Evolutionary conservation across 2,113 vertebrate genomes (phyloP), one percentile per base, ranked within the genome.

Genomic region (Amphiprion ocellaris): DNA sequence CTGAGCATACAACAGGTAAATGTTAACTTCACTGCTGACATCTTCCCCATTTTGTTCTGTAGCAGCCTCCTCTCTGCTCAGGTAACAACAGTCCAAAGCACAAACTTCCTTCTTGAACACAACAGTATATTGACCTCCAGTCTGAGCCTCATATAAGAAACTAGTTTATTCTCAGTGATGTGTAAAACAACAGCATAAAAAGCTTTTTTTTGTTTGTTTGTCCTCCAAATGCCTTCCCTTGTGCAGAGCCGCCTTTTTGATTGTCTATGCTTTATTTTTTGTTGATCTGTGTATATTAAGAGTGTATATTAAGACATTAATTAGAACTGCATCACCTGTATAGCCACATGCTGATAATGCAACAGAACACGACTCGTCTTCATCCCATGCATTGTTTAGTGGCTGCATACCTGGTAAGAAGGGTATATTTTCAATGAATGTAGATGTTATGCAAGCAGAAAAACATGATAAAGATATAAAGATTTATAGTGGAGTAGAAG

Each of bases 111-210:
- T 39, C 65, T 56, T 62, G 12, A 71, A 77, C 47, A 2, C 46
- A 71, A 9, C 39, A 26, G 47, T 69, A 23, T 17, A 52, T 9
- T 65, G 49, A 67, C 23, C 63, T 77, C 52, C 62, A 44, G 33
- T 68, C 46, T 58, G 23, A 79, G 72, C 67, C 70, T 72, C 50
- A 59, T 54, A 6, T 14, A 39, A 37, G 41, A 68, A 68, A 46
- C 37, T 0, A 1, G 6, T 44, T 41, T 55, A 54, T 50, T 49
- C 55, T 65, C 49, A 76, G 46, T 69, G 64, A 62, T 47, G 59
- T 80, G 71, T 68, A 11, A 46, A 63, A 54, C 58, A 28, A 28
- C 12, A n/a, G 21, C 3, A 3, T 1, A 46, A 24, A 10, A 8
- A 21, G 21, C 21, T 21, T 21, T 21, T 21, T 21, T 21, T 21